A percentile compares a stretch with the other conserved stretches of the same genome.
These are phyloP conservation scores for Microctenopoma lineatum DNA, from an alignment of 2,797 vertebrate species.

Conservation along the genomic window DNA sequence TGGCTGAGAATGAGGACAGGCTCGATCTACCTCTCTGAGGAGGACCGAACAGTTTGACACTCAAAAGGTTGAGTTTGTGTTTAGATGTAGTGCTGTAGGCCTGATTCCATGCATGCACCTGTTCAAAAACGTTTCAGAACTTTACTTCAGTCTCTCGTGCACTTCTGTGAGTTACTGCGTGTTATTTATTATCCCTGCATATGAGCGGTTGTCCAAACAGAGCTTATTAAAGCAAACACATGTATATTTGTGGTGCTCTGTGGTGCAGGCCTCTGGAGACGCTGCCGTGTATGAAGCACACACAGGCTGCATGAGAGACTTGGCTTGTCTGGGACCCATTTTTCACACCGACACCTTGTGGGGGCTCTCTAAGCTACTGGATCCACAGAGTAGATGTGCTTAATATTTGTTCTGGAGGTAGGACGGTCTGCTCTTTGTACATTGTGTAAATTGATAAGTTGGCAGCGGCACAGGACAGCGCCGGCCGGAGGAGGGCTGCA, in stretches of 20 bases:
- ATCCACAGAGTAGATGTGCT: constrained; percentile 65
- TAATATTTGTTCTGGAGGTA: constrained; percentile 71
- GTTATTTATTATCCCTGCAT: constrained; percentile 55
- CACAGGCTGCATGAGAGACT: constrained; percentile 54
- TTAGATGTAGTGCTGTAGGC: too few species aligned
- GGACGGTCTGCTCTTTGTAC: constrained; percentile 76
- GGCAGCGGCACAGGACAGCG: constrained; percentile 65
- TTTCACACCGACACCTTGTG: constrained; percentile 74
- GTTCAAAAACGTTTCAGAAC: too few species aligned
- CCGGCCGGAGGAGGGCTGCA: constrained; percentile 71
- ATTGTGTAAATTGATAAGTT: constrained; percentile 83
- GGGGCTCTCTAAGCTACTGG: constrained; percentile 71
- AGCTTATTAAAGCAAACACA: constrained; percentile 84
- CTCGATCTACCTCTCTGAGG: too few species aligned
- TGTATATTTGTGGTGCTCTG: constrained; percentile 79
- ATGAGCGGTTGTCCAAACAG: constrained; percentile 76
- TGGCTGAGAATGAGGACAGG: too few species aligned
- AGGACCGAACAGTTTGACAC: too few species aligned
- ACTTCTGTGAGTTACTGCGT: constrained; percentile 55
- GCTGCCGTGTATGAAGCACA: constrained; percentile 60
- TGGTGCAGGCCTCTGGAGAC: constrained; percentile 62
- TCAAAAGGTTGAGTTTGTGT: too few species aligned
- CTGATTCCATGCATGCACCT: too few species aligned
- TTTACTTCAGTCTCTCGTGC: constrained; percentile 21
- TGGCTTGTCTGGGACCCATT: constrained; percentile 67